Evolutionary conservation across 1,140 invertebrate species (phyloP).

Genomic region (Pseudomyrmex gracilis): DNA sequence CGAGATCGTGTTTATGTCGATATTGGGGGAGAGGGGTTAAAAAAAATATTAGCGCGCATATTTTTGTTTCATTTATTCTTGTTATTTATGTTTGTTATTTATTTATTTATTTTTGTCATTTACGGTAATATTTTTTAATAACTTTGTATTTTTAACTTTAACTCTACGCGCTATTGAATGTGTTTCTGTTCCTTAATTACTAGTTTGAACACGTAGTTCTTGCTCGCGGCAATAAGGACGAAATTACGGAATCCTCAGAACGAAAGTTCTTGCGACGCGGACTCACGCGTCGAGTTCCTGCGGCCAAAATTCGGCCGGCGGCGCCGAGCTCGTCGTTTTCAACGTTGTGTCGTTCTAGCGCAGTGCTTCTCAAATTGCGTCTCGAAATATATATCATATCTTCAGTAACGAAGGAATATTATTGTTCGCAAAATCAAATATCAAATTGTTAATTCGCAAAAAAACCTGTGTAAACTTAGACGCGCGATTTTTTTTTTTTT

Average conservation of each 20-base stretch:
- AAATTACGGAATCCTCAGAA: conserved; percentile 29
- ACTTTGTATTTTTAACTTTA: too few relatives aligned
- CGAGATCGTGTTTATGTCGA: too few relatives aligned
- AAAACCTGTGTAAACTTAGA: too few relatives aligned
- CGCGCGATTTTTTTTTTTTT: neutral
- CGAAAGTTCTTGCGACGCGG: conserved; percentile 20
- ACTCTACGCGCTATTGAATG: neutral
- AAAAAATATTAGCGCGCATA: too few relatives aligned
- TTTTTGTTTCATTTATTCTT: too few relatives aligned
- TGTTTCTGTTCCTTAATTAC: conserved; percentile 51
- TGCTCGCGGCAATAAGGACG: conserved; percentile 34
- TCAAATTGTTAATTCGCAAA: too few relatives aligned
- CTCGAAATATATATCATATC: neutral
- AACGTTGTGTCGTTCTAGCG: neutral
- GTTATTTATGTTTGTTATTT: neutral
- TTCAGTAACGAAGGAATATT: neutral
- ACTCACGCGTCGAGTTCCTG: conserved; percentile 27
- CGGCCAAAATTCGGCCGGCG: conserved; percentile 23
- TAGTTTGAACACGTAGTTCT: conserved; percentile 29
- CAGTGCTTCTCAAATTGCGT: neutral
- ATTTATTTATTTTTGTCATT: conserved; percentile 28
- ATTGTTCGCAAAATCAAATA: neutral
- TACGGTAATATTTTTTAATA: too few relatives aligned
- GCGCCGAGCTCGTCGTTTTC: conserved; percentile 20
- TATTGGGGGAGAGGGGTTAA: too few relatives aligned